These are phyloP conservation scores for Heliornis fulica DNA, from an alignment of 2,113 vertebrate species.

Conservation along the genomic window DNA sequence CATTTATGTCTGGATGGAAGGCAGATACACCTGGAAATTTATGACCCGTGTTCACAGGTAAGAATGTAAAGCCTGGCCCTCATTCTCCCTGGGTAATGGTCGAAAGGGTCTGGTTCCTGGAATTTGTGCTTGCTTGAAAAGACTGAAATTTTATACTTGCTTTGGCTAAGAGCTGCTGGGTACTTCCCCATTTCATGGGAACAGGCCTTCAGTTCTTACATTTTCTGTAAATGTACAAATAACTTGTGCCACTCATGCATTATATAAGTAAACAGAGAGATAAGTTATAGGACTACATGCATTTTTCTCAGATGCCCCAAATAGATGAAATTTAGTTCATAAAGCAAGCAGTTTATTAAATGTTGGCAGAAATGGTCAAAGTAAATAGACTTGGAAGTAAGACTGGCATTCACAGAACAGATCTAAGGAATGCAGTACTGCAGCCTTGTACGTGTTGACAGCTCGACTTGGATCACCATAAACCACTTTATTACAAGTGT, in stretches of 20 bases:
- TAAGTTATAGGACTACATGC: not conserved
- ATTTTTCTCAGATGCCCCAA: not conserved
- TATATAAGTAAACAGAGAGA: not conserved
- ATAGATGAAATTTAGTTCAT: not conserved
- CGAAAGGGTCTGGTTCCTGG: not conserved
- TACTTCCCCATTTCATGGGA: not conserved
- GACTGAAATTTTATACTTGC: not conserved
- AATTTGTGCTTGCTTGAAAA: not conserved
- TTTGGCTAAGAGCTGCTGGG: not conserved
- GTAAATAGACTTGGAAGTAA: not conserved
- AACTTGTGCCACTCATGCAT: not conserved
- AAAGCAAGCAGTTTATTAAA: not conserved
- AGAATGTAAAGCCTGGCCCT: slow-evolving; percentile 12
- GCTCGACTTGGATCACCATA: not conserved
- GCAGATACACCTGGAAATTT: slow-evolving; percentile 83
- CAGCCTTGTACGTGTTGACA: not conserved
- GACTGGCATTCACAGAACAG: not conserved
- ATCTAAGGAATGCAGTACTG: not conserved
- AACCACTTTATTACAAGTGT: not conserved
- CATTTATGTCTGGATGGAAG: slow-evolving; percentile 82
- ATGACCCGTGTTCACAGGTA: slow-evolving; percentile 86
- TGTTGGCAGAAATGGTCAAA: not conserved
- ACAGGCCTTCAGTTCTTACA: not conserved
- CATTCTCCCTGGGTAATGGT: not conserved
- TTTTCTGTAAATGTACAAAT: not conserved